A percentile compares a stretch with the other conserved stretches of the same genome.
Evolutionary conservation across 2,888 invertebrate species (phyloP).

Genomic region (Polia nebulosa): DNA sequence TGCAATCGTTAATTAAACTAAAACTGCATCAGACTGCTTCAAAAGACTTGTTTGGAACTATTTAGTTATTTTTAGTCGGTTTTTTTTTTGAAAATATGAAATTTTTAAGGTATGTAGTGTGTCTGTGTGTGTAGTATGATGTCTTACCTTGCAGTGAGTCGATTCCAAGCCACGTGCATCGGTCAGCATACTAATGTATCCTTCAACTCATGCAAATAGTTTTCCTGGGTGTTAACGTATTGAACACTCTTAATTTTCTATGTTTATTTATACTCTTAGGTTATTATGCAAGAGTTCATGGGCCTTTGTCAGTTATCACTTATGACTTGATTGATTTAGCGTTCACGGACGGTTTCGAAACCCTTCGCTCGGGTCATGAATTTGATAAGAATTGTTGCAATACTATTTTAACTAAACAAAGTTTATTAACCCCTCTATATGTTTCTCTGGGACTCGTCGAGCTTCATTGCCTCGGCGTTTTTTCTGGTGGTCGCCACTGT

Average conservation of each 20-base stretch:
- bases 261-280: conserved; percentile 37
- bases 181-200: conserved; percentile 1
- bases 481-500: no score
- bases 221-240: conserved; percentile 25
- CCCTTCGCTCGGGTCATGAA: conserved; percentile 18
- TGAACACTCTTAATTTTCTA: conserved; percentile 21
- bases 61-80: no score
- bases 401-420: conserved; percentile 8
- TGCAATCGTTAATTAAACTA: no score
- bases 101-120: no score
- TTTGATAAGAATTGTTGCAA: conserved; percentile 44
- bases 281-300: conserved; percentile 23
- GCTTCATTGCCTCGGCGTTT: no score
- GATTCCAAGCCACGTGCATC: not conserved
- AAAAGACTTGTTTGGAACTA: no score
- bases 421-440: conserved; percentile 21
- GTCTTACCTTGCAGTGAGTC: not conserved
- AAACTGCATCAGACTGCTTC: no score
- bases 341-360: not conserved
- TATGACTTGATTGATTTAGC: conserved; percentile 37
- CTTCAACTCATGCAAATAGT: conserved; percentile 32
- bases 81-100: no score
- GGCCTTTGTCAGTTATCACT: conserved; percentile 39
- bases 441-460: no score
- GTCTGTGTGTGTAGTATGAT: not conserved